Conservation (phyloP, 2,888 invertebrate genomes). For the Macrosoma leucophasiata region DNA sequence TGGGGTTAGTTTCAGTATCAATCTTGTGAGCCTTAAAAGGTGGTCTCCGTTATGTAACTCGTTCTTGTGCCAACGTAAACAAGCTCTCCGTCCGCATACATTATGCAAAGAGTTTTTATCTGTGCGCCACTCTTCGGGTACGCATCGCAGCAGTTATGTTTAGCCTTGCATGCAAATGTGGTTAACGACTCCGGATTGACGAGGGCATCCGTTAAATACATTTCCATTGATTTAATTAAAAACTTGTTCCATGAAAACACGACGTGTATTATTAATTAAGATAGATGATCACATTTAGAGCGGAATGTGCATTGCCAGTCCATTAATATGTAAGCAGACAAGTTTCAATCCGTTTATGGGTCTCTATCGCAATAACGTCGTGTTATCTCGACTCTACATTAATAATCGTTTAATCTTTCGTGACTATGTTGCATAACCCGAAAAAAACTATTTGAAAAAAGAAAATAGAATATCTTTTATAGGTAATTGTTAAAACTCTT, state of each 20-base stretch:
- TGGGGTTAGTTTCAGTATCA: slow-evolving; percentile 30
- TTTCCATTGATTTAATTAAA: slow-evolving; percentile 2
- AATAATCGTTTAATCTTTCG: too few species aligned
- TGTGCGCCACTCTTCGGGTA: slow-evolving; percentile 35
- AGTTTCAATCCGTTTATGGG: too few species aligned
- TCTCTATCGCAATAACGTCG: too few species aligned
- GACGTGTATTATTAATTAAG: too few species aligned
- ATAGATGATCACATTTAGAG: too few species aligned
- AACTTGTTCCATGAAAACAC: too few species aligned
- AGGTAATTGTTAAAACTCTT: slow-evolving; percentile 33
- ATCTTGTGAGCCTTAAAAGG: slow-evolving; percentile 38
- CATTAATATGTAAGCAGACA: too few species aligned
- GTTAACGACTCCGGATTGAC: slow-evolving; percentile 32
- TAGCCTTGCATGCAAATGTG: slow-evolving; percentile 44
- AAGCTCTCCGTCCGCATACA: slow-evolving; percentile 41
- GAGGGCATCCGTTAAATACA: slow-evolving; percentile 4
- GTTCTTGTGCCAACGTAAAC: slow-evolving; percentile 37
- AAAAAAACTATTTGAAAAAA: too few species aligned
- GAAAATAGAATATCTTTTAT: slow-evolving; percentile 31
- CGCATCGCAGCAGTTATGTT: slow-evolving; percentile 36
- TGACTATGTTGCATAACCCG: too few species aligned
- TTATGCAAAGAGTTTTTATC: slow-evolving; percentile 54
- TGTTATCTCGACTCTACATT: too few species aligned
- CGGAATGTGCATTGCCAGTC: too few species aligned
- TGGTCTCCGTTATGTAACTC: slow-evolving; percentile 43